These are phyloP conservation scores for Halictus ligatus DNA, from an alignment of 2,888 invertebrate species.

Conservation along the genomic window DNA sequence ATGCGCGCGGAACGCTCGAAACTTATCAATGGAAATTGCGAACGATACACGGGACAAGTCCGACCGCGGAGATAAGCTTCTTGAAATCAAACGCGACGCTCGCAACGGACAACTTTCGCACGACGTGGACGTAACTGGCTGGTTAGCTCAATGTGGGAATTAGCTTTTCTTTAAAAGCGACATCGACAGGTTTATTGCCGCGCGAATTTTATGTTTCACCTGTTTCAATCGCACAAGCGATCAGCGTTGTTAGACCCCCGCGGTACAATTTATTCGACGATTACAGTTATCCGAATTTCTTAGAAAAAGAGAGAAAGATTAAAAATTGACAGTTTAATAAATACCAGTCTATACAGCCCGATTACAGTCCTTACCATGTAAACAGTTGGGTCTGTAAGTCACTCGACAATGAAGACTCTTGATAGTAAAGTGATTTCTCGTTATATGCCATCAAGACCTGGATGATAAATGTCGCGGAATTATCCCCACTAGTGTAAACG, in stretches of 20 bases:
- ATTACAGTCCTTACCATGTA: background rate
- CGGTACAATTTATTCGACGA: background rate
- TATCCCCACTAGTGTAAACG: too few species aligned
- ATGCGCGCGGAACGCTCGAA: conserved; percentile 21
- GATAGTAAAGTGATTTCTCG: background rate
- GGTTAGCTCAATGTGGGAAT: too few species aligned
- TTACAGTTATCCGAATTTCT: background rate
- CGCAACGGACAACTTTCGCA: background rate
- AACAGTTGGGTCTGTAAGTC: background rate
- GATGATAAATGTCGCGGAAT: too few species aligned
- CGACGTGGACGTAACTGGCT: background rate
- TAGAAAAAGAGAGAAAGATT: too few species aligned
- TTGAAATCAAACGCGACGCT: background rate
- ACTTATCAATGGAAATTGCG: conserved; percentile 44
- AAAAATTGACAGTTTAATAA: too few species aligned
- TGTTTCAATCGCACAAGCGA: too few species aligned
- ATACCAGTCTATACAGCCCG: too few species aligned
- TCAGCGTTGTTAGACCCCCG: too few species aligned
- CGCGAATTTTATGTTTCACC: too few species aligned
- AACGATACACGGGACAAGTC: conserved; percentile 13
- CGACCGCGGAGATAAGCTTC: conserved; percentile 27
- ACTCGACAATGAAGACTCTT: background rate
- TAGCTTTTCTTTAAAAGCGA: background rate
- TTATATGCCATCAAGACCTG: too few species aligned
- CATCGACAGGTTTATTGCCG: background rate